A percentile compares a stretch with the other conserved stretches of the same genome.
Evolutionary conservation across 2,113 vertebrate species (phyloP).

Genomic region (Pituophis catenifer): DNA sequence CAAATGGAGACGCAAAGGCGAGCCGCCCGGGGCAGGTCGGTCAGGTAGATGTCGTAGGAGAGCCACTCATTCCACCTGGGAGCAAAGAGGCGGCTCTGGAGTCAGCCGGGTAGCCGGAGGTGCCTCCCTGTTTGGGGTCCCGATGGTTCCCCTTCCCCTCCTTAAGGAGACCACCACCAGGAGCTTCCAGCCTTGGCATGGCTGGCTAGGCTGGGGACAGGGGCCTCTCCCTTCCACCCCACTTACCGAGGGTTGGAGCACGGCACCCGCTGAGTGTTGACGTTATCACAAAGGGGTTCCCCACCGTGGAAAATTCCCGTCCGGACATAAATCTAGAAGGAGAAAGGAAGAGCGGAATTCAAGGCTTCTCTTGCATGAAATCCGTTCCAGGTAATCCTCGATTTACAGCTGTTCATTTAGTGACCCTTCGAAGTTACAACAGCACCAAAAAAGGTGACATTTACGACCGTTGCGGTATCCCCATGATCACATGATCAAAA

Average conservation of each 20-base stretch:
- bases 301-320: slow-evolving; percentile 71
- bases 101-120: not conserved
- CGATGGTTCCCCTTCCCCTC: not conserved
- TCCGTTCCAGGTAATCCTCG: fast-evolving
- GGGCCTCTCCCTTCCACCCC: too few relatives aligned
- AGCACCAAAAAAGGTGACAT: too few relatives aligned
- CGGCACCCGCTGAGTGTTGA: slow-evolving; percentile 69
- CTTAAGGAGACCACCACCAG: not conserved
- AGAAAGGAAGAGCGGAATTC: too few relatives aligned
- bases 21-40: slow-evolving; percentile 86
- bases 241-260: slow-evolving; percentile 69
- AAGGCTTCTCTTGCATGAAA: not conserved
- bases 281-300: slow-evolving; percentile 68
- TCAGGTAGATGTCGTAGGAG: slow-evolving; percentile 91
- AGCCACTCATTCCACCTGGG: slow-evolving; percentile 91
- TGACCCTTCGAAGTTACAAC: not conserved
- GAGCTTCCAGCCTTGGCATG: not conserved
- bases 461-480: too few relatives aligned
- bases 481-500: too few relatives aligned
- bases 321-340: slow-evolving; percentile 66
- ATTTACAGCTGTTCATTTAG: not conserved
- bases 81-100: not conserved
- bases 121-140: not conserved
- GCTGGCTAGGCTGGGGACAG: fast-evolving
- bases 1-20: slow-evolving; percentile 90